Evolutionary conservation across 2,888 invertebrate genomes (phyloP).

Genomic region (Agrotis segetum): DNA sequence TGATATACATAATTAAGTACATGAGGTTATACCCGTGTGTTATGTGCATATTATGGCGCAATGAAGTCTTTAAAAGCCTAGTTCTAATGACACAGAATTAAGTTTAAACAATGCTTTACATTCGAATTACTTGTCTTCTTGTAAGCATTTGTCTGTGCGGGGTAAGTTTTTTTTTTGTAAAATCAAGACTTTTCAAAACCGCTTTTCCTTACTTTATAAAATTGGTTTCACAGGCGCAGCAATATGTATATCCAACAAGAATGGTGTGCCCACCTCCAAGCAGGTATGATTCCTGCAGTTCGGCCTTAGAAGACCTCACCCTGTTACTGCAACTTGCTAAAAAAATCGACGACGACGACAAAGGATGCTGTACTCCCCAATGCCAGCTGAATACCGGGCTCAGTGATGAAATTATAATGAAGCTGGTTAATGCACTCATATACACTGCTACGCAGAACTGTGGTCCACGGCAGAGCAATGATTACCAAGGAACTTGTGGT

Average conservation of each 20-base stretch:
- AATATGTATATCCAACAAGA: constrained; percentile 46
- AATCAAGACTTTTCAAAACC: neutral
- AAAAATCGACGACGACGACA: constrained; percentile 57
- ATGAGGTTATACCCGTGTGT: neutral
- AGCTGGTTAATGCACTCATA: constrained; percentile 81
- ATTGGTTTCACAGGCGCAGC: constrained; percentile 64
- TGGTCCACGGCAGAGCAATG: constrained; percentile 20
- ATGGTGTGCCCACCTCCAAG: constrained; percentile 35
- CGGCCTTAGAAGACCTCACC: constrained; percentile 69
- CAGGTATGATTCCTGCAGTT: constrained; percentile 64
- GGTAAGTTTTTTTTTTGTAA: constrained; percentile 66
- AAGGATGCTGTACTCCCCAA: constrained; percentile 19
- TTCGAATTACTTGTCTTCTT: constrained; percentile 53
- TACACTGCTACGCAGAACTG: constrained; percentile 75
- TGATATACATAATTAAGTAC: constrained; percentile 14
- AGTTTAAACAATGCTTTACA: constrained; percentile 49
- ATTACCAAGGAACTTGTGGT: constrained; percentile 11
- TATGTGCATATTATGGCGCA: constrained; percentile 58
- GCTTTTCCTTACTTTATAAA: neutral
- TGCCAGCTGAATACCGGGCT: constrained; percentile 51
- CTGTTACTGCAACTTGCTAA: constrained; percentile 65
- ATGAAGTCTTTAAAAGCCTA: constrained; percentile 49
- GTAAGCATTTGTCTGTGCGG: constrained; percentile 60
- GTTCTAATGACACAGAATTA: constrained; percentile 17
- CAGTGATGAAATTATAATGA: constrained; percentile 80